Evolutionary conservation across 2,113 vertebrate species (phyloP).

Genomic region (Dasypus novemcinctus): DNA sequence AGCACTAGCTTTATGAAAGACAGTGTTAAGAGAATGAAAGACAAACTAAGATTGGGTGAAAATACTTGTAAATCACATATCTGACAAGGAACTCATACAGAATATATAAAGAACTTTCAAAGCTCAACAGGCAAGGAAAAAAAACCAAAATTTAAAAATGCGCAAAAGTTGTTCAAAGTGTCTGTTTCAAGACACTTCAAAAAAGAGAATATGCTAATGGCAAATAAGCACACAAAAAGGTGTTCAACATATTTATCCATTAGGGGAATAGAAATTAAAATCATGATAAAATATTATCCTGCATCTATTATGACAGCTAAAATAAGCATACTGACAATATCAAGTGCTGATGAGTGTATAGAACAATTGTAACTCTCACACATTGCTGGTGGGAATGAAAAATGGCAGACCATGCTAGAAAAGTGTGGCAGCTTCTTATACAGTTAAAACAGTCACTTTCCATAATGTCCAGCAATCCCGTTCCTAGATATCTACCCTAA

Average conservation of each 20-base stretch:
- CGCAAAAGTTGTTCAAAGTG: background rate
- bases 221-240: background rate
- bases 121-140: background rate
- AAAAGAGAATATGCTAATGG: background rate
- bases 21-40: constrained; percentile 19
- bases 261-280: background rate
- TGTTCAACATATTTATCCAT: background rate
- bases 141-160: background rate
- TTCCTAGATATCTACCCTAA: background rate
- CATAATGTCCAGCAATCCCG: background rate
- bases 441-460: background rate
- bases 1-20: background rate
- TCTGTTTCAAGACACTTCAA: background rate
- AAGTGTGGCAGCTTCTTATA: background rate
- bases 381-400: background rate
- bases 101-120: too few species aligned
- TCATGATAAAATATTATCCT: background rate
- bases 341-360: background rate
- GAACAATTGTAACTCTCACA: background rate
- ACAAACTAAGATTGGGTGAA: background rate
- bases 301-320: background rate
- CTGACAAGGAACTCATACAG: background rate
- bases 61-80: background rate
- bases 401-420: background rate
- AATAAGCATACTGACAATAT: constrained; percentile 14